Conservation (phyloP, 2,888 invertebrate genomes). For the Aquatica leii region DNA sequence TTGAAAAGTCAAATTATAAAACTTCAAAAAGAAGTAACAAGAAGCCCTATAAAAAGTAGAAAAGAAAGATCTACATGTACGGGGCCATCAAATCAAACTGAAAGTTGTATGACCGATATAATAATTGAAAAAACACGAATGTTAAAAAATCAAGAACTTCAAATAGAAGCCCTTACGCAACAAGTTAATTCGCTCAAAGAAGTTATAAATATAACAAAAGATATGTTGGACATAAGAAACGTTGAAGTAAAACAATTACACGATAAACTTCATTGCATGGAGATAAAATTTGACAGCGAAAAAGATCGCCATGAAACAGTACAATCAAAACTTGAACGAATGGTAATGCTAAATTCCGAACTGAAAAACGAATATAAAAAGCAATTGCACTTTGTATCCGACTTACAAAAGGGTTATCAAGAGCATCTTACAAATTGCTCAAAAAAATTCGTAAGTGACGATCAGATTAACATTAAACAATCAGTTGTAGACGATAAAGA, state of each 20-base stretch:
- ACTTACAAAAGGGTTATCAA: conserved; percentile 55
- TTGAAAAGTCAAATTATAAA: conserved; percentile 46
- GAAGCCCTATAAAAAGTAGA: conserved; percentile 46
- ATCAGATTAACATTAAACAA: too few relatives aligned
- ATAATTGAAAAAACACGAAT: conserved; percentile 80
- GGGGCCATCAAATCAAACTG: conserved; percentile 50
- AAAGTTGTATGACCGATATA: conserved; percentile 59
- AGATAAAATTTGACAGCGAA: conserved; percentile 74
- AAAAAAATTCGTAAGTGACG: neutral
- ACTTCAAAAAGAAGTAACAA: conserved; percentile 54
- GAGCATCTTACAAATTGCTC: conserved; percentile 38
- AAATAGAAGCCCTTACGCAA: conserved; percentile 74
- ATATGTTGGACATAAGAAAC: conserved; percentile 79
- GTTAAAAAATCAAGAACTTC: conserved; percentile 80
- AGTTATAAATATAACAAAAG: conserved; percentile 82
- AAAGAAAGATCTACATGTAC: conserved; percentile 63
- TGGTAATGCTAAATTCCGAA: conserved; percentile 77
- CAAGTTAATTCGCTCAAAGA: conserved; percentile 82
- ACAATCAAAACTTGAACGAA: conserved; percentile 74
- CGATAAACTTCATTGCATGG: conserved; percentile 74
- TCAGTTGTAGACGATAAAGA: too few relatives aligned
- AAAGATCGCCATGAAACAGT: conserved; percentile 74
- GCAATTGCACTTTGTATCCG: conserved; percentile 77
- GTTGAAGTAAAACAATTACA: conserved; percentile 78
- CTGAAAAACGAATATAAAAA: conserved; percentile 80